Base-by-base conservation (phyloP, 1,140 invertebrate genomes). In the Campoletis sonorensis region DNA sequence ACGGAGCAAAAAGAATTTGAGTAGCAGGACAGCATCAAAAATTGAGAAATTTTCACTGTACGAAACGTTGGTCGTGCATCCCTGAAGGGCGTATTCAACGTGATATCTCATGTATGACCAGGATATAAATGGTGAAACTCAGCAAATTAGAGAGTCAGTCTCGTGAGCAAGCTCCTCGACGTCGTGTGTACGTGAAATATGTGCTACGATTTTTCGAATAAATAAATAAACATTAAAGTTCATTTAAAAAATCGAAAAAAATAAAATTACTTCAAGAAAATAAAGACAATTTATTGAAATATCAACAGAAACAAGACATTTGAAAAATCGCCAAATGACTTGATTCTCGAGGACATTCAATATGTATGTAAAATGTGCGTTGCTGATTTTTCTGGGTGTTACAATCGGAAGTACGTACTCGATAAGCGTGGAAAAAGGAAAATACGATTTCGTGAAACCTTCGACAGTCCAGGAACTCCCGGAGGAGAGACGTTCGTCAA, bases 51-150 rank as follows among this genome's bases (percentile, higher is more conserved):
- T 79, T 75, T 33, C 72, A 33, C 16, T 18, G n/a, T n/a, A 33
- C 21, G 26, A 27, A 75, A 49, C 18, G 26, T 81, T n/a, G 51
- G 18, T 45, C 40, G 16, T 80, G 67, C 80, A 84, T 81, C 82
- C 83, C 85, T 86, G 88, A 84, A 85, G 85, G 85, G 81, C 85
- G 79, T 85, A 80, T 80, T 79, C 80, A 75, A 83, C 79, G 84
- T 79, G 80, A 82, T 80, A 86, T 78, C 81, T 85, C 86, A 88
- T 87, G 90, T 88, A 88, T 89, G 86, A 89, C 90, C 82, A 85
- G 82, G 83, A 89, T 91, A 91, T 89, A 90, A 90, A 88, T 85
- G 85, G 89, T 87, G 90, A 89, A 90, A 90, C 88, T 85, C 81
- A 45, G 26, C 64, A 85, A 85, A 86, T 85, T 87, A 81, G 87